Percentiles rank a stretch among this genome's conserved stretches.
Conservation (phyloP, 2,113 vertebrate species). For the Neodon shergylaensis region DNA sequence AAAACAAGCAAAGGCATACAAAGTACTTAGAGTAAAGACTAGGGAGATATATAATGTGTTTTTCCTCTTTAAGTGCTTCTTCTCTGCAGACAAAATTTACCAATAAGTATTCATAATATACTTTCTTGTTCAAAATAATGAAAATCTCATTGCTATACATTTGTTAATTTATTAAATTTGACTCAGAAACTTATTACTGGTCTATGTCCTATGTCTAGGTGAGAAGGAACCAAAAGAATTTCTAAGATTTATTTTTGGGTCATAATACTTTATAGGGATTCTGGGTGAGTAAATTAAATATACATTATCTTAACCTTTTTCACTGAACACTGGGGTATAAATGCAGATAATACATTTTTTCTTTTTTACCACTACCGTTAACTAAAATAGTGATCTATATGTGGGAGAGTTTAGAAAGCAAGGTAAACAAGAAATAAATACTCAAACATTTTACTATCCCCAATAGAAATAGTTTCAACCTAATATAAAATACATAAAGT, state of each 20-base stretch:
- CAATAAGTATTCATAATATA: not conserved
- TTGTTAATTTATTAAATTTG: not conserved
- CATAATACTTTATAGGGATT: not conserved
- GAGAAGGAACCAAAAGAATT: not conserved
- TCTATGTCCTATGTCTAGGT: not conserved
- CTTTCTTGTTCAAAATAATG: not conserved
- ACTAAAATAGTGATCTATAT: not conserved
- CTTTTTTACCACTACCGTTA: not conserved
- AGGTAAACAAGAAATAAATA: slow-evolving; percentile 14
- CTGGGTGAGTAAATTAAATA: not conserved
- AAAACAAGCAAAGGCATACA: not conserved
- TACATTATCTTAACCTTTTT: fast-evolving
- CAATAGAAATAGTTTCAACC: slow-evolving; percentile 41
- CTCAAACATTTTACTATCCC: not conserved
- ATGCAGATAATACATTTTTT: not conserved
- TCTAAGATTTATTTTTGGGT: not conserved
- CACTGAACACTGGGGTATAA: not conserved
- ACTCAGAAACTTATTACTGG: not conserved
- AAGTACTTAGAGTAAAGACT: not conserved
- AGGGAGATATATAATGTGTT: not conserved
- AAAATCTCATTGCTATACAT: not conserved
- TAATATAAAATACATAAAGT: not conserved
- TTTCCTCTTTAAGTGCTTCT: not conserved
- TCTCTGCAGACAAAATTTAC: not conserved
- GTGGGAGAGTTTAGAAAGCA: not conserved